A percentile compares a stretch with the other conserved stretches of the same genome.
These are phyloP conservation scores for Caenorhabditis japonica DNA, from an alignment of 2,888 invertebrate species.

Conservation along the genomic window DNA sequence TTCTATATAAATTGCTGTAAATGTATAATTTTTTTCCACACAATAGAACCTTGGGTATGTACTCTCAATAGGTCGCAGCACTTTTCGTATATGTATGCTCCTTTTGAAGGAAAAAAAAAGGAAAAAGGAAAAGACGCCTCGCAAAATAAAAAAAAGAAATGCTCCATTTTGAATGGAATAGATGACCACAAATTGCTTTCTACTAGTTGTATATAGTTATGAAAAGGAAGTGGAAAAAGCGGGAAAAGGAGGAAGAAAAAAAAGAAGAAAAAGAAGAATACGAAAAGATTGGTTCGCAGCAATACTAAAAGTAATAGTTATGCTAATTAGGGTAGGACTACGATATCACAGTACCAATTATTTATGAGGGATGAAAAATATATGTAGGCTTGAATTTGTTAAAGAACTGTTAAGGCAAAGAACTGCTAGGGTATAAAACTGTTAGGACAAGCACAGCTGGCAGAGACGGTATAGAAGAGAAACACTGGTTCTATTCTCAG, in stretches of 20 bases:
- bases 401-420: too few species aligned
- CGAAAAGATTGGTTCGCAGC: neutral
- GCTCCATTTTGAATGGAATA: constrained; percentile 33
- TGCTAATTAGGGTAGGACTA: neutral
- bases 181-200: constrained; percentile 49
- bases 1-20: neutral
- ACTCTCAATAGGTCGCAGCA: constrained; percentile 19
- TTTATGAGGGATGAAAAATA: too few species aligned
- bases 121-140: constrained; percentile 7
- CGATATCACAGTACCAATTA: neutral
- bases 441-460: too few species aligned
- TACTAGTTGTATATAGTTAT: constrained; percentile 24
- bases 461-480: too few species aligned
- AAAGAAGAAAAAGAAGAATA: too few species aligned
- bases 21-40: neutral
- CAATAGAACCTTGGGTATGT: too few species aligned
- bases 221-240: constrained; percentile 22
- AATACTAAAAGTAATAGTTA: constrained; percentile 1
- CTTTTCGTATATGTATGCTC: constrained; percentile 27
- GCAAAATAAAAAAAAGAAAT: constrained; percentile 1
- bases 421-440: too few species aligned
- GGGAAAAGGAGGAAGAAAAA: too few species aligned
- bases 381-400: too few species aligned
- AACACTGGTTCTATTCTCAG: too few species aligned
- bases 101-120: constrained; percentile 10